phyloP scores from a whole-genome alignment of 2,113 vertebrate species.

The Malurus alboscapulatus region DNA sequence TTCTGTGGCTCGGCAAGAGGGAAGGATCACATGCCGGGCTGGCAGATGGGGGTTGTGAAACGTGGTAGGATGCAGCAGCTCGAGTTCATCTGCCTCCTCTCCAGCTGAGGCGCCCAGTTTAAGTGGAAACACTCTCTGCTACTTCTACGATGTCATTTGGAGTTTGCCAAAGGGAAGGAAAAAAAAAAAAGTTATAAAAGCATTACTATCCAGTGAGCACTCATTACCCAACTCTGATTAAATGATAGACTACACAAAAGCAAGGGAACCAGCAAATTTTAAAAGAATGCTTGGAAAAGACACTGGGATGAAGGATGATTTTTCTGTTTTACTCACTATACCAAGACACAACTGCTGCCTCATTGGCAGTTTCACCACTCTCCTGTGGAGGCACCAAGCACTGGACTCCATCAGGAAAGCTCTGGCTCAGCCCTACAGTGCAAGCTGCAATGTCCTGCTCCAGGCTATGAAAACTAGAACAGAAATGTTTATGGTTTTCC shows the following conservation, averaged over 20 bases:
- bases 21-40: slow-evolving; percentile 2
- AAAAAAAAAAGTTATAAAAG: background rate
- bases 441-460: background rate
- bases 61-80: slow-evolving; percentile 21
- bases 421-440: background rate
- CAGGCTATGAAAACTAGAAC: background rate
- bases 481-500: fast-evolving
- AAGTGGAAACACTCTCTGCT: slow-evolving; percentile 32
- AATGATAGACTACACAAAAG: background rate
- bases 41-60: slow-evolving; percentile 57
- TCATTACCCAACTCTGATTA: background rate
- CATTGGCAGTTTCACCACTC: background rate
- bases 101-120: background rate
- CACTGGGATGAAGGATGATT: background rate
- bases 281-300: background rate
- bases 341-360: background rate
- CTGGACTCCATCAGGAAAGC: background rate
- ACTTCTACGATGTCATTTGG: background rate
- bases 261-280: background rate
- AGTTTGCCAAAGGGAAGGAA: slow-evolving; percentile 15
- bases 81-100: background rate
- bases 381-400: background rate
- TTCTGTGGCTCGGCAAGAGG: background rate
- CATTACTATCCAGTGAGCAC: background rate
- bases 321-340: background rate